Base-by-base conservation (phyloP, 1,140 invertebrate genomes). In the Pseudomyrmex pallidus region DNA sequence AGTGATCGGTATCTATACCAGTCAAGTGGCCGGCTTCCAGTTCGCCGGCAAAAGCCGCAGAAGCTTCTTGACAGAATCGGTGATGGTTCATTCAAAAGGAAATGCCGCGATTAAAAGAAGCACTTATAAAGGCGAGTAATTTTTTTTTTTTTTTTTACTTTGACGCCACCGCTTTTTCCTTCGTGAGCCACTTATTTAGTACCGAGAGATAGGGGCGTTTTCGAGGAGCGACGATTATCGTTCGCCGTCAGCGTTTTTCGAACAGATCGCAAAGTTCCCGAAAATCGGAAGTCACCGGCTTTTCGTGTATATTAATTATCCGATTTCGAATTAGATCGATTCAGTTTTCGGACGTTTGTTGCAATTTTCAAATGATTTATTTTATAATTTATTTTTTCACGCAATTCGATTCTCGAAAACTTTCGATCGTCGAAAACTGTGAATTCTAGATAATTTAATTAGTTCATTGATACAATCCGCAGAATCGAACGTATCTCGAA, bases 91-190 rank as follows among this genome's bases (percentile, higher is more conserved):
- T 88, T 88, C 86, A 88, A 88, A 88, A 57, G 59, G 10, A 85
- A 74, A 85, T 25, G 87, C 87, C 87, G 87, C 72, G 86, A 87
- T 88, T 76, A 66, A 61, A 66, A 20, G 50, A 35, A 72, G 68
- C 87, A 88, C 87, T 88, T 88, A 59, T 85, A 74, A 46, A 35
- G 54, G 74, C 72, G 76, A 88, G 77, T 88, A 88, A 88, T 85
- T 88, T 78, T 88, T 83, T 35, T 25, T 25, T 25, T 25, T 25
- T 35, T 35, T 35, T 25, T 3, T 50, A 35, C 86, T 88, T 88
- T 85, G 86, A 88, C 68, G 87, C 86, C 25, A 66, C 74, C 63
- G 63, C 68, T 74, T 59, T 56, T 52, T 86, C 78, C 59, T 22
- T 52, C 12, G 35, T 78, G 25, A 68, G 17, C 68, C 54, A 70